Evolutionary conservation across 2,888 invertebrate species (phyloP), one percentile per base, ranked within the genome.

Genomic region (Homarus gammarus): DNA sequence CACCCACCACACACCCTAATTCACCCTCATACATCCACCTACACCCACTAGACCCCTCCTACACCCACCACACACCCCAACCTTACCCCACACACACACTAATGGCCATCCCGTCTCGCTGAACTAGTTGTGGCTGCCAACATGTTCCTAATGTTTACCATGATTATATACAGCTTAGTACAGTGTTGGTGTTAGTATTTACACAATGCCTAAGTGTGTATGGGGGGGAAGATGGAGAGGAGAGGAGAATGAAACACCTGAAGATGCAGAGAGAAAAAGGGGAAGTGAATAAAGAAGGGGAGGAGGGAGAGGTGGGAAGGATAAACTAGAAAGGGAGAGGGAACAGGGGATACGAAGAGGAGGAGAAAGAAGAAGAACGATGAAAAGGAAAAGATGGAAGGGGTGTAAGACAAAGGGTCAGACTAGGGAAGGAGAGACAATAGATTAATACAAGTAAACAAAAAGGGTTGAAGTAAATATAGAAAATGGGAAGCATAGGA

Each of bases 261-360:
- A n/a, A 61, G 61, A 79, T 51, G 33, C 56, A 79, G 79, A 79
- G 61, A 79, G 18, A 56, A 33, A 79, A 56, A 56, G 18, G 51
- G 78, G 51, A 51, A 68, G 68, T 18, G 68, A 68, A n/a, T 18
- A n/a, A 68, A n/a, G 22, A n/a, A 68, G 68, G 22, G 68, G 22
- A n/a, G 22, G 68, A 68, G n/a, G 22, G 68, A 68, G 68, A 68
- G 68, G 22, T 12, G 22, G 68, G 22, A n/a, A 68, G 68, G 22
- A n/a, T 18, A n/a, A 68, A n/a, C 78, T 56, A 56, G 51, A 78
- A 31, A 56, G 78, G 51, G 78, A 78, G 78, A 78, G 78, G 51
- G 78, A 56, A 22, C 27, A 51, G 22, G 33, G 10, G 68, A 22
- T 12, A 10, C 8, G 22, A 33, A 68, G 10, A 22, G 68, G 33